Evolutionary conservation across 2,113 vertebrate species (phyloP), one percentile per base, ranked within the genome.

Genomic region (Pelusios castaneus): DNA sequence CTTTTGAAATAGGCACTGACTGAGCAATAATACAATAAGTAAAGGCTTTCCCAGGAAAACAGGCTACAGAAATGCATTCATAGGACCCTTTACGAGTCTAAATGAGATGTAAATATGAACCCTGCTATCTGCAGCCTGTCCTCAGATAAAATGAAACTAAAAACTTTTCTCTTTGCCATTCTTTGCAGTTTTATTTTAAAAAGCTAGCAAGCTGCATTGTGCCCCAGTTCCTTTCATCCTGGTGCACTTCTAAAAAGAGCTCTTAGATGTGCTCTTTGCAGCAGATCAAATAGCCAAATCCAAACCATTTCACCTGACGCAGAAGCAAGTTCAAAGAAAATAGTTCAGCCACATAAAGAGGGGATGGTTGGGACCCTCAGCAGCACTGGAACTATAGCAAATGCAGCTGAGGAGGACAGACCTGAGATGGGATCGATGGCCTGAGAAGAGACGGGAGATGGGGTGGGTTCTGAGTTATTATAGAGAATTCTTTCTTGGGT

Each of bases 1-100:
- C 87, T 93, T 92, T 86, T 88, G 93, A 94, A 91, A 78, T 3
- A 12, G 58, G 34, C 89, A 79, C 76, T 95, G 82, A 89, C 5
- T 82, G 85, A 92, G 89, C 85, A 92, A 80, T 96, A 91, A 92
- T n/a, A 82, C 55, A 95, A 95, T 93, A 89, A 93, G 94, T 93
- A 89, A 67, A 52, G 60, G 56, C 80, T 95, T 87, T 88, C 76
- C 25, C 63, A 87, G 89, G 89, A 92, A 95, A 94, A 92, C 84
- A 2, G 73, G 41, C 70, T 95, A 88, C 93, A 77, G 84, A 95
- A 92, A 82, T 87, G 83, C 73, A 84, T 88, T 97, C 85, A 78
- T 13, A 60, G 93, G 78, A 41, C 67, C 58, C 43, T 58, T 82
- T 47, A 47, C 54, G 92, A 89, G 87, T 94, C 51, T 81, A 88